A percentile compares a stretch with the other conserved stretches of the same genome.
Conservation (phyloP, 2,113 vertebrate genomes). For the Chelonoidis abingdonii region DNA sequence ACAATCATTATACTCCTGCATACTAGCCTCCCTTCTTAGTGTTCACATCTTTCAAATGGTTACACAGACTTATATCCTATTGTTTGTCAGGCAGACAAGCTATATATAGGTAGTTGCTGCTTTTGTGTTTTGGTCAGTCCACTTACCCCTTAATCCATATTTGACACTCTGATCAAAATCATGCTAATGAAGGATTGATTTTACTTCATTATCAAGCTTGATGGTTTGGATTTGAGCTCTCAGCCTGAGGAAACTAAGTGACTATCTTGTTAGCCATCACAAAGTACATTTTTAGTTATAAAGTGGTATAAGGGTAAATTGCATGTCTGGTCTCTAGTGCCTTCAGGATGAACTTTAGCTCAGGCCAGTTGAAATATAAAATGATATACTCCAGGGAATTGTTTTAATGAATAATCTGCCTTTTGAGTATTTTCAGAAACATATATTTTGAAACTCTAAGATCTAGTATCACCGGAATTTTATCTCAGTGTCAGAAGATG, state of each 20-base stretch:
- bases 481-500: slow-evolving; percentile 40
- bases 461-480: not conserved
- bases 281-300: not conserved
- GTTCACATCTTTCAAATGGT: not conserved
- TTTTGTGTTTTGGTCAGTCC: not conserved
- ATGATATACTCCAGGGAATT: slow-evolving; percentile 23
- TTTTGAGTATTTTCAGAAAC: not conserved
- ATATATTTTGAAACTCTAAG: slow-evolving; percentile 14
- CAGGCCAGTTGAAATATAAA: slow-evolving; percentile 60
- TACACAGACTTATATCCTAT: rapidly evolving
- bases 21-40: not conserved
- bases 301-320: slow-evolving; percentile 48
- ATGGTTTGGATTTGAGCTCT: not conserved
- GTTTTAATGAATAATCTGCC: slow-evolving; percentile 49
- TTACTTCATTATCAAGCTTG: not conserved
- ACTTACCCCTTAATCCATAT: not conserved
- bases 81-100: not conserved
- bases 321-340: slow-evolving; percentile 20
- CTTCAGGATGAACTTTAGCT: slow-evolving; percentile 26
- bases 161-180: not conserved
- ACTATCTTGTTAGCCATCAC: slow-evolving; percentile 43
- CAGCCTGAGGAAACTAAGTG: not conserved
- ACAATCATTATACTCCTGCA: not conserved
- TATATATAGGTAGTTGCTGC: rapidly evolving
- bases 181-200: not conserved